A percentile compares a stretch with the other conserved stretches of the same genome.
These are phyloP conservation scores for Acanthis flammea DNA, from an alignment of 2,797 vertebrate genomes.

Conservation along the genomic window DNA sequence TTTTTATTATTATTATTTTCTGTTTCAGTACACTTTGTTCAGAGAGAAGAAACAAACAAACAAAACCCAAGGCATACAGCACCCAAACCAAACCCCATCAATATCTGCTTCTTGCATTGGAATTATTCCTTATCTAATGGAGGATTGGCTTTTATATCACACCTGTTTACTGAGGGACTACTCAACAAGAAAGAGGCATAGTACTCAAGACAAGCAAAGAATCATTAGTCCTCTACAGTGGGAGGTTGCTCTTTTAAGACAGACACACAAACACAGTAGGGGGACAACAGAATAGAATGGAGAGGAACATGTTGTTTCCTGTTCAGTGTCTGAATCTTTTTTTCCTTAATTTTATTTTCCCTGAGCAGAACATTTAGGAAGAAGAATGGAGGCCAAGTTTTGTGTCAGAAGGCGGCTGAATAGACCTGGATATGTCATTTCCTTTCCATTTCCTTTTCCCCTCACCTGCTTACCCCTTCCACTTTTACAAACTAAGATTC, in stretches of 20 bases:
- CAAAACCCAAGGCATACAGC: rapidly evolving
- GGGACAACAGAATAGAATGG: rapidly evolving
- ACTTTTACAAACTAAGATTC: background rate
- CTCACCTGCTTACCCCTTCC: background rate
- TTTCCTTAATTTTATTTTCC: background rate
- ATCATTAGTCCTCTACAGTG: rapidly evolving
- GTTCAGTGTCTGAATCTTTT: background rate
- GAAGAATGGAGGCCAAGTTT: background rate
- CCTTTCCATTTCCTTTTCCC: background rate
- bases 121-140: background rate
- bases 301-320: background rate
- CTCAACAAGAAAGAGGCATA: background rate
- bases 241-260: rapidly evolving
- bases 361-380: rapidly evolving
- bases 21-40: background rate
- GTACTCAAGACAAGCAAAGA: background rate
- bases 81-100: rapidly evolving
- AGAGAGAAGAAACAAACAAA: background rate
- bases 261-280: background rate
- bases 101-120: background rate
- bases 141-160: background rate
- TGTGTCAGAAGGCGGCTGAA: background rate
- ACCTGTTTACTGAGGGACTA: background rate
- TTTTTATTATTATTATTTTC: background rate
- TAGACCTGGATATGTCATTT: background rate